phyloP scores from a whole-genome alignment of 2,797 vertebrate genomes.

The Thalassophryne amazonica region DNA sequence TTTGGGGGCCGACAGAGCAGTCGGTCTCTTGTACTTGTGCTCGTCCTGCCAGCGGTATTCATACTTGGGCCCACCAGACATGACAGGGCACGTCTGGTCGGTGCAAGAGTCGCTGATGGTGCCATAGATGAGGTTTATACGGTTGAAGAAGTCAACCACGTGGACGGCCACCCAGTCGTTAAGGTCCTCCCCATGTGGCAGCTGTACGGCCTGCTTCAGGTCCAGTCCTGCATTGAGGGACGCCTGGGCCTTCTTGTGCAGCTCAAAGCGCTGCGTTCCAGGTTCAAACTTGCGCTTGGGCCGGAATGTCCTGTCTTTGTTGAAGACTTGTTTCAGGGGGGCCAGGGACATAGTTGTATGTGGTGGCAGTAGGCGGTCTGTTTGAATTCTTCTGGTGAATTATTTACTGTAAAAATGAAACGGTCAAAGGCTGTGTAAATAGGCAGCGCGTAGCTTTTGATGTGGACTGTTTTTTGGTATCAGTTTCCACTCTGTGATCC shows the following conservation, averaged over 20 bases:
- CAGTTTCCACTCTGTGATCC: conserved; percentile 22
- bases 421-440: conserved; percentile 39
- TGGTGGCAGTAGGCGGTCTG: background rate
- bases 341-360: conserved; percentile 84
- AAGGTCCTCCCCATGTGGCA: conserved; percentile 88
- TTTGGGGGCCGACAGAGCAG: conserved; percentile 86
- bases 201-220: conserved; percentile 89
- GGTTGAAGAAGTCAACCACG: conserved; percentile 97
- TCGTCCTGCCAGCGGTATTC: conserved; percentile 97
- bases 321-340: conserved; percentile 92
- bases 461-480: conserved; percentile 11
- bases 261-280: conserved; percentile 91
- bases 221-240: conserved; percentile 92
- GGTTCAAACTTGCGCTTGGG: conserved; percentile 98
- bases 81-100: conserved; percentile 87
- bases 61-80: conserved; percentile 93
- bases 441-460: conserved; percentile 15
- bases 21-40: conserved; percentile 87
- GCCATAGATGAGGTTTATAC: conserved; percentile 97
- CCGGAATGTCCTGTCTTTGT: conserved; percentile 96
- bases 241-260: conserved; percentile 95
- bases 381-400: conserved; percentile 40
- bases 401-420: conserved; percentile 36
- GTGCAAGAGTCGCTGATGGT: conserved; percentile 94
- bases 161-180: conserved; percentile 97